phyloP scores from a whole-genome alignment of 2,888 invertebrate species.

The Subacronicta megacephala region DNA sequence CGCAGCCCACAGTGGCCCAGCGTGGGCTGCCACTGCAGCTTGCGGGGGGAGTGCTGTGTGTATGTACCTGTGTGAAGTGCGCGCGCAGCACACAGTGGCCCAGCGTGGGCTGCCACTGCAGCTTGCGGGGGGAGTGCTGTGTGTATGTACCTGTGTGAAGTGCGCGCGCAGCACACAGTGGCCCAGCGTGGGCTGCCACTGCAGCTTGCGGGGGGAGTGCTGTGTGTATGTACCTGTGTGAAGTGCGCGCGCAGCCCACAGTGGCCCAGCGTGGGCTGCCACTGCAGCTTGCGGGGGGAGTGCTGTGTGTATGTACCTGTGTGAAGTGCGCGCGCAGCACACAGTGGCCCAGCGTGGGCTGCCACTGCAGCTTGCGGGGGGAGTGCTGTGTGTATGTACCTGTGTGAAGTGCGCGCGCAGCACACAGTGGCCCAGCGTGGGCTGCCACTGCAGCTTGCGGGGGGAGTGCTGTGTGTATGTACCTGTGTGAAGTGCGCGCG shows the following conservation, averaged over 20 bases:
- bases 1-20: conserved; percentile 98
- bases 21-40: conserved; percentile 99
- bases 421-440: conserved; percentile 99
- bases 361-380: conserved; percentile 99
- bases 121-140: conserved; percentile 99
- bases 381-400: too few relatives aligned
- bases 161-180: conserved; percentile 97
- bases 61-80: too few relatives aligned
- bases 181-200: conserved; percentile 99
- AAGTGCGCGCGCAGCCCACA: conserved; percentile 97
- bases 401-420: conserved; percentile 97
- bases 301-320: too few relatives aligned
- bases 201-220: conserved; percentile 98
- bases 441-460: conserved; percentile 99
- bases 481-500: conserved; percentile 97
- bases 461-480: conserved; percentile 99
- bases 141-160: too few relatives aligned
- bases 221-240: too few relatives aligned
- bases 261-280: conserved; percentile 99
- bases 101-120: conserved; percentile 99
- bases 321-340: conserved; percentile 97
- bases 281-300: conserved; percentile 98
- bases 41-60: conserved; percentile 99
- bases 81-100: conserved; percentile 98
- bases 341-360: conserved; percentile 99